phyloP scores from a whole-genome alignment of 2,113 vertebrate species.

The Elephas maximus region DNA sequence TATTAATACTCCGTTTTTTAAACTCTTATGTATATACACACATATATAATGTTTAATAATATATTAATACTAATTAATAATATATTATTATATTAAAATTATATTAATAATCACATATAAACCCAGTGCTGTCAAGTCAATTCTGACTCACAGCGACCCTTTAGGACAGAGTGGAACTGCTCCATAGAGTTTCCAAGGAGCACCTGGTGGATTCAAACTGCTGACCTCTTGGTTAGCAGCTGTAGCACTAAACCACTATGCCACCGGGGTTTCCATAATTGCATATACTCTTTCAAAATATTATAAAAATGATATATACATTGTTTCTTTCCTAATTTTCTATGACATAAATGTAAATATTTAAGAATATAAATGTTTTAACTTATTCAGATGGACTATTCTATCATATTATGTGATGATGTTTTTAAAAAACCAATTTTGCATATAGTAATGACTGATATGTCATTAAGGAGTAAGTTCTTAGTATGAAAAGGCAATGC shows the following conservation, averaged over 20 bases:
- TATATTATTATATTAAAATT: too few relatives aligned
- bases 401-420: neutral
- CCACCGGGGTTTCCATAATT: too few relatives aligned
- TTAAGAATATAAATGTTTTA: neutral
- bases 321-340: neutral
- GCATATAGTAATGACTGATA: neutral
- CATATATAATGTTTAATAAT: too few relatives aligned
- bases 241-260: too few relatives aligned
- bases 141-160: too few relatives aligned
- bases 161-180: too few relatives aligned
- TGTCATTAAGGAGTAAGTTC: neutral
- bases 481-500: neutral
- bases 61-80: too few relatives aligned
- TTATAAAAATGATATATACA: neutral
- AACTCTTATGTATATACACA: neutral
- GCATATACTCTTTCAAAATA: neutral
- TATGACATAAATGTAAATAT: neutral
- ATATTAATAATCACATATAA: too few relatives aligned
- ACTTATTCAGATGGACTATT: neutral
- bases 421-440: neutral
- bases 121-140: too few relatives aligned
- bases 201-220: too few relatives aligned
- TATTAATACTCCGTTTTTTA: neutral
- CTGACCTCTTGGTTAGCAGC: too few relatives aligned
- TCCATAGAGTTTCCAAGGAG: too few relatives aligned